Evolutionary conservation across 2,888 invertebrate genomes (phyloP), one percentile per base, ranked within the genome.

Genomic region (Philonicus albiceps): DNA sequence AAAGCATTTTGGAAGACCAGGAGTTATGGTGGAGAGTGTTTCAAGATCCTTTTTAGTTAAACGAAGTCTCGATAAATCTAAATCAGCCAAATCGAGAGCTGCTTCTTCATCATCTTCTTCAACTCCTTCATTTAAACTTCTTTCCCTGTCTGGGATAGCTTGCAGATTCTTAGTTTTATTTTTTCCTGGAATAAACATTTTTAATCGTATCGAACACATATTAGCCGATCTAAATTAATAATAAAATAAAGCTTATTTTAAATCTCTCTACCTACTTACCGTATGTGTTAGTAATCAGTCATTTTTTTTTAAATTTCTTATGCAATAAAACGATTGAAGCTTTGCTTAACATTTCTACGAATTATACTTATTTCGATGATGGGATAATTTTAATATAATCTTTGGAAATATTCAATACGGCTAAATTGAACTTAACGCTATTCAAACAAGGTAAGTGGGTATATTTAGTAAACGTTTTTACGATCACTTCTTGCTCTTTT

Each of bases 11-110:
- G 95, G 95, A 89, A 96, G 93, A 89, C 94, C 95, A 43, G 96
- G 96, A 89, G 96, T 95, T 89, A 96, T 93, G 89, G 94, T 95
- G 31, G 95, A 95, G 89, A 95, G 93, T 88, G 95, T 94, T 90
- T 95, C 94, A 90, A 95, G 93, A 93, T 96, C 96, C 90, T 94
- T 94, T 91, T 95, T 95, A 89, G 95, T 94, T 88, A 96, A 93
- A 91, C 95, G 94, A 89, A 96, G 93, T 89, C 95, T 94, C 90
- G 95, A 95, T 89, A 96, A 92, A 92, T 96, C 95, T 91, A 96
- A 93, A 91, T 95, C 94, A 80, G 94, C 94, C 90, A 94, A 92
- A 90, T 94, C 94, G 88, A 94, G 87, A 1, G 91, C 90, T 86
- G 90, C 75, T 72, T 86, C 87, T 43, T 90, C 91, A 2, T 90